Evolutionary conservation across 2,797 vertebrate species (phyloP).

Genomic region (Premnoplex brunnescens): DNA sequence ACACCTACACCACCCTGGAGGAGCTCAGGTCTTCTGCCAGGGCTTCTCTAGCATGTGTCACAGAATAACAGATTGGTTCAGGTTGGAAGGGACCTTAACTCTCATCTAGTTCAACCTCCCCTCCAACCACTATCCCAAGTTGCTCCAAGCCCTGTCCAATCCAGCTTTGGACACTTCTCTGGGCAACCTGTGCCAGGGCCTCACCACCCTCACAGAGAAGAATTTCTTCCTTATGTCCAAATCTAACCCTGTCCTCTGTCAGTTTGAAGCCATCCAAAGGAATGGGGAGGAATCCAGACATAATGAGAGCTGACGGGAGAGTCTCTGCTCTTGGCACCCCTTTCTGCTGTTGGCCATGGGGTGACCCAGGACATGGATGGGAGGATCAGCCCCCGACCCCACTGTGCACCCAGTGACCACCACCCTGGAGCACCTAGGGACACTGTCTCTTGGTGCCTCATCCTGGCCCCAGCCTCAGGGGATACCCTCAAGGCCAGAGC

Average conservation of each 20-base stretch:
- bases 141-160: accelerated
- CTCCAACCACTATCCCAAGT: background rate
- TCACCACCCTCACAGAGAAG: background rate
- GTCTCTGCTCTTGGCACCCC: background rate
- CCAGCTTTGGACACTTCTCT: background rate
- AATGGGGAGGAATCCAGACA: background rate
- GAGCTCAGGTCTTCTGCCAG: background rate
- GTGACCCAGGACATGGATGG: background rate
- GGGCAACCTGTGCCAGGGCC: background rate
- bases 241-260: background rate
- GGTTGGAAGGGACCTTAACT: background rate
- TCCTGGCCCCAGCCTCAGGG: background rate
- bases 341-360: background rate
- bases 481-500: background rate
- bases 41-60: background rate
- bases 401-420: background rate
- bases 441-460: background rate
- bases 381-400: background rate
- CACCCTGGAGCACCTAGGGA: no score
- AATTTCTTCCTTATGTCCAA: background rate
- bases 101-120: background rate
- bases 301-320: background rate
- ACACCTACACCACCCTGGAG: background rate
- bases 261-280: background rate
- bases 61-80: background rate